These are phyloP conservation scores for Platichthys flesus DNA, from an alignment of 2,113 vertebrate species.

Conservation along the genomic window DNA sequence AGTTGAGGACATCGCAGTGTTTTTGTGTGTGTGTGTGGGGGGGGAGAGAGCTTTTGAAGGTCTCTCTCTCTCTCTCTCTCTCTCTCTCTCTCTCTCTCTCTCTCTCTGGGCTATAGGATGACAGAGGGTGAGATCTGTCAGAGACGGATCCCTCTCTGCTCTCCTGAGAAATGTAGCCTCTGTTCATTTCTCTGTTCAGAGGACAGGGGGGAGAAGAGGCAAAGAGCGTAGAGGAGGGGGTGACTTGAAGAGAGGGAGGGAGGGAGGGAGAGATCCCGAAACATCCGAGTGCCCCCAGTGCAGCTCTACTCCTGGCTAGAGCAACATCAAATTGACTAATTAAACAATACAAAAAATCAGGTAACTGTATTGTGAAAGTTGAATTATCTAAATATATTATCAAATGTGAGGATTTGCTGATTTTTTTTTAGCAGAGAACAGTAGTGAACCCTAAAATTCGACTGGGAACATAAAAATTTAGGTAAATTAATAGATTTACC, in stretches of 20 bases:
- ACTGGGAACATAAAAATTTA: too few relatives aligned
- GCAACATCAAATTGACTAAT: too few relatives aligned
- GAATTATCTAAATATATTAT: too few relatives aligned
- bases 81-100: background rate
- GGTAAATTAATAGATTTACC: too few relatives aligned
- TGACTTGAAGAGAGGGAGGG: background rate
- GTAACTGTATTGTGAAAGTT: too few relatives aligned
- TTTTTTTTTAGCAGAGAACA: too few relatives aligned
- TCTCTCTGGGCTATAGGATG: conserved; percentile 41
- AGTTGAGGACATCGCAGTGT: conserved; percentile 37
- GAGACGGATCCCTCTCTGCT: conserved; percentile 58
- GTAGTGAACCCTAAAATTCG: too few relatives aligned
- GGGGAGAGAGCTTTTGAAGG: too few relatives aligned
- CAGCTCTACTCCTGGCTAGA: background rate
- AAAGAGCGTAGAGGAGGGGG: background rate
- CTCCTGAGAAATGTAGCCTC: conserved; percentile 43
- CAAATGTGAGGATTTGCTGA: too few relatives aligned
- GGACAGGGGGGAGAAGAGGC: conserved; percentile 35
- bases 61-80: background rate
- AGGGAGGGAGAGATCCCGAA: background rate
- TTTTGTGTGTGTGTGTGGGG: background rate
- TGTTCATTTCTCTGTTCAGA: conserved; percentile 54
- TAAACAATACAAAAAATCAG: too few relatives aligned
- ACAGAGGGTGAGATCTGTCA: conserved; percentile 37
- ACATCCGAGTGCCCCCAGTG: conserved; percentile 18